Base-by-base conservation (phyloP, 1,140 invertebrate species). In the Zeugodacus cucurbitae region DNA sequence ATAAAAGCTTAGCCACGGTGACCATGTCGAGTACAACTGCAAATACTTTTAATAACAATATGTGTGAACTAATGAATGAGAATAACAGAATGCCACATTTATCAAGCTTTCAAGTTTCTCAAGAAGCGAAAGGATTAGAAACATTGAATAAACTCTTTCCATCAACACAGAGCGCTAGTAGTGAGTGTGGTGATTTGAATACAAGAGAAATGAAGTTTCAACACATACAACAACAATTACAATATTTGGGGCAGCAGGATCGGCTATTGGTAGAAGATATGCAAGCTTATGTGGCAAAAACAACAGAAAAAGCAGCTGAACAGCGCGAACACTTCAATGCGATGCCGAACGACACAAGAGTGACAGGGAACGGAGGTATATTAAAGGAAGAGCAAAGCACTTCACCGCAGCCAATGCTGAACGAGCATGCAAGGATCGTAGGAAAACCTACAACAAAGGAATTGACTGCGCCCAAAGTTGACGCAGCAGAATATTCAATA, bases 11-110 rank as follows among this genome's bases (percentile, higher is more conserved):
- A 62, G 8, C 59, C 37, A 54, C 86, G 85, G 57, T 57, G 17
- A 37, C 88, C 32, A 86, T 48, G 70, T 29, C 88, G 87, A 37
- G 67, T 86, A 62, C 88, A 87, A 37, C 34, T 78, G 57, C 82
- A 74, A 59, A 88, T 20, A 32, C 88, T 32, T 44, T 48, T 20
- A 29, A 26, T 29, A 82, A 48, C 4, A 48, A 48, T 29, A 26
- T 82, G 20, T n/a, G 11, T 14, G 29, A 8, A 82, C 48, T 22
- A 20, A 26, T 82, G 41, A 44, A 48, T 26, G 48, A 86, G 29
- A 57, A 34, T 59, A 29, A 57, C 11, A 86, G 14, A 59, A 86
- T 59, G 26, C 4, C 48, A 29, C 10, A 22, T n/a, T 4, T 11
- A 34, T 4, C 57, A 57, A 26, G 7, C 22, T 22, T n/a, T 5